Percentiles rank a stretch among this genome's conserved stretches.
phyloP scores from a whole-genome alignment of 2,113 vertebrate species.

The Pomatostomus ruficeps region DNA sequence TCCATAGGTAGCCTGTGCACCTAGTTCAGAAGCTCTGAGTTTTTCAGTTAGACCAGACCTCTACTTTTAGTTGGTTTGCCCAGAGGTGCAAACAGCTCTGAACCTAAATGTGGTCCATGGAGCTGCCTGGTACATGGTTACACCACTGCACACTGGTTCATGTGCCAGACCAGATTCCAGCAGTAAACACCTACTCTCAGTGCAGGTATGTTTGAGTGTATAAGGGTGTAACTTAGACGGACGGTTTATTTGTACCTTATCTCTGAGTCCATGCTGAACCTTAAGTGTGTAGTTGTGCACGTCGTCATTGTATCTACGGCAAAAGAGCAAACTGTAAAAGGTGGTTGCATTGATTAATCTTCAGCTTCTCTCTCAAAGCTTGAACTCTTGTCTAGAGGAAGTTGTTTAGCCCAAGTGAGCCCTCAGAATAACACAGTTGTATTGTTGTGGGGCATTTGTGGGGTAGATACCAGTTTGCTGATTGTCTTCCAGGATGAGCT shows the following conservation, averaged over 20 bases:
- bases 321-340: neutral
- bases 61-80: neutral
- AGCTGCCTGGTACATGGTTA: neutral
- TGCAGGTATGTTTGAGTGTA: neutral
- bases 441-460: neutral
- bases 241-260: neutral
- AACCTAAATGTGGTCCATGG: rapidly evolving
- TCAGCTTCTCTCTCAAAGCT: neutral
- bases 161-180: neutral
- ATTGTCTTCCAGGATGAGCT: neutral
- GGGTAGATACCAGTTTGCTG: neutral
- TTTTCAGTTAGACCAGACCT: neutral
- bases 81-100: neutral
- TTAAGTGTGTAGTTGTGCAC: neutral
- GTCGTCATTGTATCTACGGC: neutral
- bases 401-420: neutral
- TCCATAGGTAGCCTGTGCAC: neutral
- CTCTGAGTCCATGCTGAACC: neutral
- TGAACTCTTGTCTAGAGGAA: neutral
- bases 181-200: neutral
- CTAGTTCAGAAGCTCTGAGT: neutral
- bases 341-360: neutral
- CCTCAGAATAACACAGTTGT: neutral
- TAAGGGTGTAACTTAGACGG: neutral
- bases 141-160: neutral